Evolutionary conservation across 1,140 invertebrate genomes (phyloP).

Genomic region (Galleria mellonella): DNA sequence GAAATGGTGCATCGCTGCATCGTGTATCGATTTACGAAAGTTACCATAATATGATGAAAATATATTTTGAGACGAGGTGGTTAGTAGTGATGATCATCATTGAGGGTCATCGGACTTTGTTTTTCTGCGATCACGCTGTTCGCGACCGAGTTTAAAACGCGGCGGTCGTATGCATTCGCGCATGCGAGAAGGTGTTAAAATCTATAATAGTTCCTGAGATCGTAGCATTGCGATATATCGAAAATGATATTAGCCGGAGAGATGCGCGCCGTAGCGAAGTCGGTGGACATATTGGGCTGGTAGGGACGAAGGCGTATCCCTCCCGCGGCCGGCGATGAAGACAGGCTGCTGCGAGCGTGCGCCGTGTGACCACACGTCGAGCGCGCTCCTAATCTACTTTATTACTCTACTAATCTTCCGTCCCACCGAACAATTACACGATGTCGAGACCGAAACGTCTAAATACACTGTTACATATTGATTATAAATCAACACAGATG

Average conservation of each 20-base stretch:
- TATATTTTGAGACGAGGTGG: conserved; percentile 22
- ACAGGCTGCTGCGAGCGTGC: conserved; percentile 55
- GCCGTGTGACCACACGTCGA: conserved; percentile 58
- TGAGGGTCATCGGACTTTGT: conserved; percentile 55
- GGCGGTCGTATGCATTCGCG: conserved; percentile 71
- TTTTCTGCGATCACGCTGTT: conserved; percentile 56
- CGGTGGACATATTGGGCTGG: conserved; percentile 49
- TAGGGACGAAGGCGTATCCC: conserved; percentile 62
- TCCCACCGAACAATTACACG: conserved; percentile 35
- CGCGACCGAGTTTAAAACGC: conserved; percentile 68
- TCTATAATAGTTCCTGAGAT: conserved; percentile 69
- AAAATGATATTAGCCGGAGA: conserved; percentile 31
- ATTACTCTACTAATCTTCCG: conserved; percentile 52
- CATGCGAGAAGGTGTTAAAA: conserved; percentile 73
- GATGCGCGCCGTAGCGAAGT: conserved; percentile 42
- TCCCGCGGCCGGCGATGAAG: conserved; percentile 47
- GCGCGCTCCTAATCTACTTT: conserved; percentile 52
- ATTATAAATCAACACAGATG: conserved; percentile 24
- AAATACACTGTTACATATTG: too few relatives aligned
- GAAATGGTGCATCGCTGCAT: conserved; percentile 74
- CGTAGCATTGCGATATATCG: conserved; percentile 42
- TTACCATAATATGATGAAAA: conserved; percentile 34
- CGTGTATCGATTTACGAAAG: conserved; percentile 66
- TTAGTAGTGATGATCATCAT: conserved; percentile 32
- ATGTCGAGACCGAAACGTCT: conserved; percentile 23